phyloP scores from a whole-genome alignment of 1,140 invertebrate species.

The Pogonomyrmex barbatus region DNA sequence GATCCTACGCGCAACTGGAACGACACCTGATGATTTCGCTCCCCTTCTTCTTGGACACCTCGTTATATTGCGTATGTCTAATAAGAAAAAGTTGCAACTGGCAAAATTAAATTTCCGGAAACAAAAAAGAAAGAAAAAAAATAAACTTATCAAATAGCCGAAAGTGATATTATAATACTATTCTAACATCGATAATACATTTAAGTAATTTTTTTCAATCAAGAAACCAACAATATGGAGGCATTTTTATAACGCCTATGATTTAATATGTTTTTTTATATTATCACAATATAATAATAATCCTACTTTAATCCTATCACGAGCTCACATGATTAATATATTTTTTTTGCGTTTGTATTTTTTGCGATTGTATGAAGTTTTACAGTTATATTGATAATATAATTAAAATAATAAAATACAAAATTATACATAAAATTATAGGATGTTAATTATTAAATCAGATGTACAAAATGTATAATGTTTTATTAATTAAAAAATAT shows the following conservation, averaged over 20 bases:
- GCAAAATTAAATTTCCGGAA: background rate
- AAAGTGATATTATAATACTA: background rate
- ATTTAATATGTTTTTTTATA: background rate
- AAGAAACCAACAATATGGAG: background rate
- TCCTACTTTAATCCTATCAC: background rate
- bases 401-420: background rate
- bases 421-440: background rate
- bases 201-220: background rate
- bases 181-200: background rate
- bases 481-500: conserved; percentile 1
- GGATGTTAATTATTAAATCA: conserved; percentile 13
- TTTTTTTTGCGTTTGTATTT: background rate
- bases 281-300: background rate
- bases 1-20: background rate
- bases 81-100: background rate
- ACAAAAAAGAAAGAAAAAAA: background rate
- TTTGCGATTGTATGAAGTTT: background rate
- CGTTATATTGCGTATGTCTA: background rate
- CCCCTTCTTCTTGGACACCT: background rate
- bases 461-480: background rate
- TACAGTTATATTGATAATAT: background rate
- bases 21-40: conserved; percentile 9
- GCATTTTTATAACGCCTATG: background rate
- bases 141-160: background rate
- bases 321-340: background rate